Percentiles rank a stretch among this genome's conserved stretches.
Conservation (phyloP, 2,797 vertebrate genomes). For the Hippocampus kuda region DNA sequence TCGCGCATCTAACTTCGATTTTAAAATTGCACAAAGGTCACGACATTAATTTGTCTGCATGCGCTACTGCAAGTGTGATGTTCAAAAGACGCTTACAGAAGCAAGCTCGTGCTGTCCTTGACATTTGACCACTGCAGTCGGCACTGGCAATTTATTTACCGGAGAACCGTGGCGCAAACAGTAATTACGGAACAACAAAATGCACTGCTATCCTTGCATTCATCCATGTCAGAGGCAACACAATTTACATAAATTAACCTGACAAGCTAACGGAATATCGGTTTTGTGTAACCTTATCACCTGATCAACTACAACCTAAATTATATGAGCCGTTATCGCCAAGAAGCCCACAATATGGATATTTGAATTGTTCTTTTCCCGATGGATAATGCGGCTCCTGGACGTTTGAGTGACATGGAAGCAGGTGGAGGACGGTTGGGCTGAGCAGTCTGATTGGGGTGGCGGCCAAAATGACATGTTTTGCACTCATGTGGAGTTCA, state of each 20-base stretch:
- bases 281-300: slow-evolving; percentile 53
- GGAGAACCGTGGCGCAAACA: slow-evolving; percentile 45
- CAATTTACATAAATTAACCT: slow-evolving; percentile 55
- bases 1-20: too few species aligned
- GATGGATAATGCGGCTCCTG: slow-evolving; percentile 26
- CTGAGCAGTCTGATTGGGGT: slow-evolving; percentile 50
- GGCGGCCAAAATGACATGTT: slow-evolving; percentile 46
- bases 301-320: slow-evolving; percentile 47
- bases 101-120: neutral
- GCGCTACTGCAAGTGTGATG: too few species aligned
- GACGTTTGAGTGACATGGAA: slow-evolving; percentile 20
- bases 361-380: slow-evolving; percentile 33
- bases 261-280: slow-evolving; percentile 58
- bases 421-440: slow-evolving; percentile 1
- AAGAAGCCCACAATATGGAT: slow-evolving; percentile 36
- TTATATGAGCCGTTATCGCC: slow-evolving; percentile 53
- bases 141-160: slow-evolving; percentile 25
- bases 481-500: neutral
- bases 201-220: slow-evolving; percentile 54
- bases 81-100: too few species aligned
- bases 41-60: neutral
- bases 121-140: slow-evolving; percentile 8
- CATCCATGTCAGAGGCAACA: slow-evolving; percentile 60
- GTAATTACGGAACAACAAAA: slow-evolving; percentile 64
- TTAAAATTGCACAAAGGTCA: neutral